Percentiles rank a stretch among this genome's conserved stretches.
Evolutionary conservation across 2,797 vertebrate genomes (phyloP).

Genomic region (Buphagus erythrorhynchus): DNA sequence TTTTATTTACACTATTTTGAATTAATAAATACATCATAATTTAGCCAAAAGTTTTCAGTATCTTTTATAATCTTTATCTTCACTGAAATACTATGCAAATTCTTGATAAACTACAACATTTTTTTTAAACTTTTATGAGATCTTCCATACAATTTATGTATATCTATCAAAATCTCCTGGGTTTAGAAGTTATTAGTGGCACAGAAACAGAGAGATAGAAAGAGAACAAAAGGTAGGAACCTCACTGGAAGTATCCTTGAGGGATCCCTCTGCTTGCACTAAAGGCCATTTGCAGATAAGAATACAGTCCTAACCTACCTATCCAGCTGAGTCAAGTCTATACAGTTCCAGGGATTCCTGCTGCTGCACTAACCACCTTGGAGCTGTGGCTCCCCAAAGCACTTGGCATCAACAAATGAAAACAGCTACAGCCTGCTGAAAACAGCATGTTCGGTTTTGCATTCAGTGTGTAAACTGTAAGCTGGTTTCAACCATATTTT

Average conservation of each 20-base stretch:
- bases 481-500: constrained; percentile 70
- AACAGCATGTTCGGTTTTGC: constrained; percentile 60
- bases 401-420: constrained; percentile 66
- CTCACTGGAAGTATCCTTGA: background rate
- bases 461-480: constrained; percentile 69
- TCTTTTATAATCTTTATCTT: background rate
- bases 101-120: background rate
- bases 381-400: constrained; percentile 27
- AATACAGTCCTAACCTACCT: background rate
- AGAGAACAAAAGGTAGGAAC: background rate
- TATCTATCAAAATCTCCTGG: background rate
- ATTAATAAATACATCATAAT: background rate
- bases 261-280: background rate
- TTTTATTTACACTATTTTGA: background rate
- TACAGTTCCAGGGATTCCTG: background rate
- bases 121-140: background rate
- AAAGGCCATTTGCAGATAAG: background rate
- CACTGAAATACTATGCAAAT: background rate
- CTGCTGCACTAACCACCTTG: background rate
- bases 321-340: background rate
- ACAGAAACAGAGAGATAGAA: background rate
- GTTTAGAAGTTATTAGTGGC: background rate
- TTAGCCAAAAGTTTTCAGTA: background rate
- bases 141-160: background rate
- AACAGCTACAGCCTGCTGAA: constrained; percentile 67